Conservation (phyloP, 1,140 invertebrate species). For the Nasonia giraulti region DNA sequence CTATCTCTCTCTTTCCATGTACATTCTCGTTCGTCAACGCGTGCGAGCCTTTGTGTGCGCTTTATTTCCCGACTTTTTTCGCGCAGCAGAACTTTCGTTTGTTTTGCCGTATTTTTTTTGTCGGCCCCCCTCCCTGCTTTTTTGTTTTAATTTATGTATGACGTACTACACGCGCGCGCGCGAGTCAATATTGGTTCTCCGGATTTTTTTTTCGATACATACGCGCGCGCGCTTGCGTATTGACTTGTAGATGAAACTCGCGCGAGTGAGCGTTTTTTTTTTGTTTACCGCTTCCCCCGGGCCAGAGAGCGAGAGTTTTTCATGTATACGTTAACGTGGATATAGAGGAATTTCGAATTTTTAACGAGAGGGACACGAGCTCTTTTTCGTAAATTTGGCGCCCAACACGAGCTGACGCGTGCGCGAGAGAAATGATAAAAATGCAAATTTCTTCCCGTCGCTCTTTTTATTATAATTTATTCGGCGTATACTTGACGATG, state of each 20-base stretch:
- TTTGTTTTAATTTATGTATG: conserved; percentile 44
- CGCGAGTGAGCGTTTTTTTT: background rate
- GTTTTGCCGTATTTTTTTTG: conserved; percentile 26
- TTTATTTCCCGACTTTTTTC: conserved; percentile 23
- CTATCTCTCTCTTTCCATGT: background rate
- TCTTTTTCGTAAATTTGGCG: conserved; percentile 4
- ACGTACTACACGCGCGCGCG: background rate
- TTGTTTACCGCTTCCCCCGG: conserved; percentile 1
- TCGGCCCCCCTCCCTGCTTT: background rate
- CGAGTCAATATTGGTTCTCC: conserved; percentile 37
- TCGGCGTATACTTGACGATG: too few relatives aligned
- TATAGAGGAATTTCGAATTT: conserved; percentile 33
- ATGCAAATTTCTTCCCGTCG: background rate
- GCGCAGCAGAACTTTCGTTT: conserved; percentile 6
- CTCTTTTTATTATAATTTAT: background rate
- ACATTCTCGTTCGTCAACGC: background rate
- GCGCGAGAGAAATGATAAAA: background rate
- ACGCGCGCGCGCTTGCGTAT: conserved; percentile 11
- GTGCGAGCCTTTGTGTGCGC: background rate
- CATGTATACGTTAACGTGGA: conserved; percentile 16
- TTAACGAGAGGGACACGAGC: background rate
- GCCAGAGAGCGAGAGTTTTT: background rate
- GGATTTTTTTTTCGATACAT: conserved; percentile 24
- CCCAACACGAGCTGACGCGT: background rate
- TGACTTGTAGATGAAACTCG: conserved; percentile 48